A percentile compares a stretch with the other conserved stretches of the same genome.
phyloP scores from a whole-genome alignment of 2,113 vertebrate species.

The Lophura nycthemera region DNA sequence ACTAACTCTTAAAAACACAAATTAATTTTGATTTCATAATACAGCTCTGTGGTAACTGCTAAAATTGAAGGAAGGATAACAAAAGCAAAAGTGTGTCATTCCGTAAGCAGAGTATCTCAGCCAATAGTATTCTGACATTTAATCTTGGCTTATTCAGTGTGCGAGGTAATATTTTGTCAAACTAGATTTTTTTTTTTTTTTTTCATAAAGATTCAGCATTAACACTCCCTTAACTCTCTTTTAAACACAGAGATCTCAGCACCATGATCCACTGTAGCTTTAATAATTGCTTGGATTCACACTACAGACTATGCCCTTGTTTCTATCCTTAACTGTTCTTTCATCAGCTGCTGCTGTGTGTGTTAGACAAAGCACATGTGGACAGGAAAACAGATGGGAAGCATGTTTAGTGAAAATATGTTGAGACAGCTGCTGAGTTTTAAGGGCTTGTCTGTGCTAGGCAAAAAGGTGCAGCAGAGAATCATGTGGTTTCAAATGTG shows the following conservation, averaged over 20 bases:
- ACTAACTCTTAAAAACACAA: conserved; percentile 52
- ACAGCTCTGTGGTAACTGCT: conserved; percentile 31
- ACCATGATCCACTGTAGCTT: conserved; percentile 2
- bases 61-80: conserved; percentile 63
- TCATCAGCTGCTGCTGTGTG: not conserved
- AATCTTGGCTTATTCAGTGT: conserved; percentile 59
- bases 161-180: conserved; percentile 64
- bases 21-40: conserved; percentile 74
- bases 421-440: not conserved
- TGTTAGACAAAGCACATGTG: not conserved
- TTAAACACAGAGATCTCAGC: conserved; percentile 43
- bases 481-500: not conserved
- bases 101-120: conserved; percentile 53
- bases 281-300: conserved; percentile 41
- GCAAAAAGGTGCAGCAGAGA: not conserved
- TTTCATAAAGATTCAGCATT: conserved; percentile 42
- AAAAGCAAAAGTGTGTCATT: conserved; percentile 51
- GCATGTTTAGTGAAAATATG: not conserved
- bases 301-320: conserved; percentile 18
- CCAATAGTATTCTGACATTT: conserved; percentile 62
- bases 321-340: conserved; percentile 26
- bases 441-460: not conserved
- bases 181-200: not conserved
- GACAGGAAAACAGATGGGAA: not conserved
- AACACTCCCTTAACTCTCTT: conserved; percentile 58